phyloP scores from a whole-genome alignment of 2,888 invertebrate genomes.

The Chironomus riparius region DNA sequence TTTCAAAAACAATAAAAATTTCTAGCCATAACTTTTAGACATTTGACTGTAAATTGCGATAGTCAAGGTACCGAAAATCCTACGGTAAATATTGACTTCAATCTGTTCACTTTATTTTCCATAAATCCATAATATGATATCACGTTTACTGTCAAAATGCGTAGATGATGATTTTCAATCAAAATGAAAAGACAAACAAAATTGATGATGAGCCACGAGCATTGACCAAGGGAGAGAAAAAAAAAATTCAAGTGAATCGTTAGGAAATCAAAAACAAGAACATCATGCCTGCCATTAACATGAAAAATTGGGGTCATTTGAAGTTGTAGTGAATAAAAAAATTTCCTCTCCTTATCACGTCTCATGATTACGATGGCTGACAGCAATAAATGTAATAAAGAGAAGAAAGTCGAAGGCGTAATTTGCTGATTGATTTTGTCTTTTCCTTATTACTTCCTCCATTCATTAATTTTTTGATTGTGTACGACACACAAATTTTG shows the following conservation, averaged over 20 bases:
- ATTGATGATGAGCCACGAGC: no score
- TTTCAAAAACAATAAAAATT: no score
- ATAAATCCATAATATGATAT: background rate
- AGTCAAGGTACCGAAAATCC: background rate
- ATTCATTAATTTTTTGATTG: no score
- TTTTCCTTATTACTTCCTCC: background rate
- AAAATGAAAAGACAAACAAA: background rate
- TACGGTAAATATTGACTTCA: background rate
- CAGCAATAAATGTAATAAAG: slow-evolving; percentile 3
- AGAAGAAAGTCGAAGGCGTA: background rate
- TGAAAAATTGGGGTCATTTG: slow-evolving; percentile 20
- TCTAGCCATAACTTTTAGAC: no score
- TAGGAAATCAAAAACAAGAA: no score
- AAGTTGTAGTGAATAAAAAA: background rate
- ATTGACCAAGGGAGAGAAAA: background rate
- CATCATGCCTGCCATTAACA: background rate
- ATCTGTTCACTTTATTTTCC: background rate
- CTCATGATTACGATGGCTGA: slow-evolving; percentile 1
- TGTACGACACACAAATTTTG: background rate
- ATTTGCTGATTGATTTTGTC: slow-evolving; percentile 27
- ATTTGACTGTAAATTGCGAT: no score
- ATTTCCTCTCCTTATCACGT: background rate
- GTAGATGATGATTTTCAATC: background rate
- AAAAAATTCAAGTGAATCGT: background rate
- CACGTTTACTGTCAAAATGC: no score